Base-by-base conservation (phyloP, 2,797 vertebrate genomes). In the Halcyon leucocephala region DNA sequence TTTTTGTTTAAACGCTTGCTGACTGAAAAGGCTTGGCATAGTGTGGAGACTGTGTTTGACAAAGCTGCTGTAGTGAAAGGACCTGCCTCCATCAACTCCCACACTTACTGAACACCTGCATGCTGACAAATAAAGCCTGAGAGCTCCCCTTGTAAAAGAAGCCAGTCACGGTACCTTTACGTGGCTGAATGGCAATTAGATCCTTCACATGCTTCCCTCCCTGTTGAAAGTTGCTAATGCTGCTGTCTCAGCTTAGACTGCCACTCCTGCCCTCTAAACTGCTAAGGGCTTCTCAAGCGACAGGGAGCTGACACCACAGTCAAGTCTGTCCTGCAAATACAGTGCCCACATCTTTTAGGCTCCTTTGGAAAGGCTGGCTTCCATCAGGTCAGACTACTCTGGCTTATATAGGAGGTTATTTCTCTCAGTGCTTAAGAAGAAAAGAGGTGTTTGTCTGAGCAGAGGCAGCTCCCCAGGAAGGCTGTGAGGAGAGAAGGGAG, bases 131-230 rank as follows among this genome's bases (percentile, higher is more conserved):
- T 20, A 48, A 65, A 66, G 62, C 82, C 49, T 2, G 1, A 91
- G 95, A 86, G 80, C 65, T 82, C 52, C 76, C 91, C 94, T 88
- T 94, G 73, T 89, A 28, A 92, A 74, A 82, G 49, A 90, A 81
- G 0, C 31, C 39, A 60, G 29, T 28, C 83, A 69, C 35, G 12
- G 19, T 35, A 60, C 57, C 82, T 90, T 76, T 54, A 29, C 0
- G 0, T 11, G 39, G 51, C n/a, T 61, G 71, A 73, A 65, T 3
- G 65, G 64, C n/a, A 21, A 54, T 86, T 71, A 86, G 26, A 10
- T 15, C 48, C 55, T 26, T 31, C 26, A 1, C 37, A 15, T 2
- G 37, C 7, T 65, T 87, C 44, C 35, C 48, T 89, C 54, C 48
- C 48, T 73, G 42, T 89, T 28, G 37, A 22, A 93, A 58, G 31